These are phyloP conservation scores for Pseudolaguvia tuberculata DNA, from an alignment of 2,113 vertebrate genomes.

Conservation along the genomic window DNA sequence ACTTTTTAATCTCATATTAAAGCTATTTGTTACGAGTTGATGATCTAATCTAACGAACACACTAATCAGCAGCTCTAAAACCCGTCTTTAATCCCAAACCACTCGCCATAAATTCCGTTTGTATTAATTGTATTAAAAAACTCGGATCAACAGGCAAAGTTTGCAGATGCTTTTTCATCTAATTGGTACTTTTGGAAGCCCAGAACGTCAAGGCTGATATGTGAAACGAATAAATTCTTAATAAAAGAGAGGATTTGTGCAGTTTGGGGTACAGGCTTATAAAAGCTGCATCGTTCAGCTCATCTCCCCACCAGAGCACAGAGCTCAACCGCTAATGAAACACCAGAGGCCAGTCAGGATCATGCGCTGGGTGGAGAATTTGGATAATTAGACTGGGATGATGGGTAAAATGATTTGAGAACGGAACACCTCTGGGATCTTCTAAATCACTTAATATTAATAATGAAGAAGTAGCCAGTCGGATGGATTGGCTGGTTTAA, in stretches of 20 bases:
- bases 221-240: not conserved
- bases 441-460: not conserved
- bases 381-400: constrained; percentile 22
- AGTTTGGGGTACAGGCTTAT: not conserved
- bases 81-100: not conserved
- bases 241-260: constrained; percentile 1
- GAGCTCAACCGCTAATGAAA: constrained; percentile 22
- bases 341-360: constrained; percentile 6
- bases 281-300: constrained; percentile 18
- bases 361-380: not conserved
- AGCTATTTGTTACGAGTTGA: not conserved
- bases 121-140: not conserved
- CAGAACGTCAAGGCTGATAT: not conserved
- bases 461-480: not conserved
- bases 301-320: not conserved
- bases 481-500: not conserved
- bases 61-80: not conserved
- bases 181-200: not conserved
- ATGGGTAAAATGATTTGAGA: constrained; percentile 8
- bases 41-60: not conserved
- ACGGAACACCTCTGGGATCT: not conserved
- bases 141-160: not conserved
- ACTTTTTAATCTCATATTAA: not conserved
- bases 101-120: not conserved
- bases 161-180: not conserved